Percentiles rank a stretch among this genome's conserved stretches.
phyloP scores from a whole-genome alignment of 2,113 vertebrate genomes.

The Atrichornis clamosus region DNA sequence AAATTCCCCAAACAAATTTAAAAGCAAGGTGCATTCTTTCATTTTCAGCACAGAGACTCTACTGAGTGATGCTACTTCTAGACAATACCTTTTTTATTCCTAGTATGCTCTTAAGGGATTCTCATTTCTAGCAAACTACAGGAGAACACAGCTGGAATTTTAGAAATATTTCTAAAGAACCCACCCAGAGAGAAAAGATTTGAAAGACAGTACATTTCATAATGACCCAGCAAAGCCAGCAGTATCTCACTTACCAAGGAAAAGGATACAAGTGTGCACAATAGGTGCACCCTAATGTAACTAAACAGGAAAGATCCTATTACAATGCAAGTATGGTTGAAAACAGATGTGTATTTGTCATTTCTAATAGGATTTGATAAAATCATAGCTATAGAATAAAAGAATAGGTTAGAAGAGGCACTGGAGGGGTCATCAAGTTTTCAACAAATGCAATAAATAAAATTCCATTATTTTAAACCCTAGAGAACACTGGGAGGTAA shows the following conservation, averaged over 20 bases:
- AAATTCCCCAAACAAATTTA: neutral
- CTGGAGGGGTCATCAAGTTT: neutral
- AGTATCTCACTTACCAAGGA: neutral
- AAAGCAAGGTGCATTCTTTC: neutral
- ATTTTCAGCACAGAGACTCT: neutral
- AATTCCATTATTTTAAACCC: neutral
- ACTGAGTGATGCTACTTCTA: neutral
- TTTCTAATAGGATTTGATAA: neutral
- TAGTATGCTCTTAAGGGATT: neutral
- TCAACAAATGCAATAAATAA: neutral
- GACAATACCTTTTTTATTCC: neutral
- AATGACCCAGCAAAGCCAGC: neutral
- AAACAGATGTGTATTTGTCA: neutral
- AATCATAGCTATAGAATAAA: neutral
- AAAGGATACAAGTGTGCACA: neutral
- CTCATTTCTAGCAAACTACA: neutral
- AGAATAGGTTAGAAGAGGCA: neutral
- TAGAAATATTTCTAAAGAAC: neutral
- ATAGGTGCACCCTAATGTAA: neutral
- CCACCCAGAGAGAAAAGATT: neutral
- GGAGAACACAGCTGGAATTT: neutral
- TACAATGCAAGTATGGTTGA: neutral
- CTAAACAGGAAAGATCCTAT: neutral
- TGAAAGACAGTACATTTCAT: neutral
- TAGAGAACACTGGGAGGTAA: neutral